Base-by-base conservation (phyloP, 2,888 invertebrate genomes). In the Nomada fucata region DNA sequence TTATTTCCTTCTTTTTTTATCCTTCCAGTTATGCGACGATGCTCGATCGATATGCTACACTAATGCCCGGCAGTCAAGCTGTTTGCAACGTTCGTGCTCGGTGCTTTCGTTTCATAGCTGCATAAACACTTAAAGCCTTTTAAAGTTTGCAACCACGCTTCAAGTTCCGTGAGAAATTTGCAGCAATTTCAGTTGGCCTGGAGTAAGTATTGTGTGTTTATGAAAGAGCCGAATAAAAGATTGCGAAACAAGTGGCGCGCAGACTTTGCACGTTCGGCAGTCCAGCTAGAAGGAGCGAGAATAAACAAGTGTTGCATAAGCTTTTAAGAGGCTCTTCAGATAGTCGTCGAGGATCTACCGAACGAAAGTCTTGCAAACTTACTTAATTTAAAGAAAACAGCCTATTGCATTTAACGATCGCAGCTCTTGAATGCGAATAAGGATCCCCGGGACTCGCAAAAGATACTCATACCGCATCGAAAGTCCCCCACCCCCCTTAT, bases 271-370 rank as follows among this genome's bases (percentile, higher is more conserved):
- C 44, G 36, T 68, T 63, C 26, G 65, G 5, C 20, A 44, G n/a
- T 20, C 36, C 3, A n/a, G 10, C 36, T 1, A n/a, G 26, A 36
- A n/a, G 11, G 20, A 26, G 44, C 52, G 57, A 61, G 52, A 70
- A 75, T 80, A 76, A 76, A 76, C 81, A 83, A 69, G 61, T 26
- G 57, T n/a, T 47, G 72, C 55, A 57, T 69, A 76, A 83, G 69
- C 73, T 76, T 69, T 57, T 70, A 73, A 73, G 69, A 67, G n/a
- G 50, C 73, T 73, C 47, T 50, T 18, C 18, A n/a, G 44, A 36
- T 36, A 36, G 29, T 29, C 15, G 23, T 29, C 10, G 15, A 42
- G 42, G 20, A 70, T 69, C 59, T 29, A 13, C n/a, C n/a, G 3
- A 55, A 50, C 26, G 55, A 44, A 36, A 29, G 26, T 57, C 47